phyloP scores from a whole-genome alignment of 2,113 vertebrate genomes.

The rabbit (Oryctolagus cuniculus) region mOryCun1.1 NC_091438.1:66347501-66348000 shows the following conservation, averaged over 20 bases:
- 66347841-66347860: neutral
- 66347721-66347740: neutral
- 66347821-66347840: too few relatives aligned
- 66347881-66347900: neutral
- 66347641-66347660: neutral
- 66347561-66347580: neutral
- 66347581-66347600: neutral
- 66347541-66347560: neutral
- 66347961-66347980: neutral
- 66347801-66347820: neutral
- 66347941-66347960: neutral
- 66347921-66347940: too few relatives aligned
- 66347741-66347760: neutral
- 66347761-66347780: neutral
- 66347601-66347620: neutral
- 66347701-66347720: neutral
- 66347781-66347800: neutral
- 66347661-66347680: neutral
- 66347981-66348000: neutral
- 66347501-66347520: neutral
- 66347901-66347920: too few relatives aligned
- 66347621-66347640: neutral
- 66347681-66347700: fast-evolving
- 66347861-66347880: neutral
- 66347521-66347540: neutral